These are phyloP conservation scores for Diachasma alloeum DNA, from an alignment of 1,140 invertebrate genomes.

Conservation along the genomic window DNA sequence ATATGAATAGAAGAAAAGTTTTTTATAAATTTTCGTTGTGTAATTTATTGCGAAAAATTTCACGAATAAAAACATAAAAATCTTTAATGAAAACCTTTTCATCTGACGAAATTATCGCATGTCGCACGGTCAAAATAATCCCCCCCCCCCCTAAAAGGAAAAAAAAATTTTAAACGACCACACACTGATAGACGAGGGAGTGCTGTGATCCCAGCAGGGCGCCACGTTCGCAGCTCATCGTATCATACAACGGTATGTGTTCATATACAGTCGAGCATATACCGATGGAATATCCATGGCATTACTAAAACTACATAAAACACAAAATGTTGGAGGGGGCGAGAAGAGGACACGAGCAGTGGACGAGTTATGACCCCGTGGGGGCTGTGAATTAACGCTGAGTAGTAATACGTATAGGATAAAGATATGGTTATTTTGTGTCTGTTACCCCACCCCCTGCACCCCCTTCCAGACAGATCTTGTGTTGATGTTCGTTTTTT, in stretches of 20 bases:
- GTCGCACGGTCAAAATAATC: background rate
- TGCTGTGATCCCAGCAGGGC: slow-evolving; percentile 48
- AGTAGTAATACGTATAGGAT: slow-evolving; percentile 7
- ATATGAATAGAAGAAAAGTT: too few relatives aligned
- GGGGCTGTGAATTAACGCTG: slow-evolving; percentile 59
- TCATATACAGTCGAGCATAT: background rate
- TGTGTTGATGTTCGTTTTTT: background rate
- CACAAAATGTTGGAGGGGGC: slow-evolving; percentile 40
- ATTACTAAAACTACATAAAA: slow-evolving; percentile 66
- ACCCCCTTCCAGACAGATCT: background rate
- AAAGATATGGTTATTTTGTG: slow-evolving; percentile 1
- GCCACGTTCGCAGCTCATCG: slow-evolving; percentile 38
- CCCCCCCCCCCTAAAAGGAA: background rate
- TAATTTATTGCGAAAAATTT: background rate
- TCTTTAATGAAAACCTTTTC: background rate
- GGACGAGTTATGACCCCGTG: slow-evolving; percentile 54
- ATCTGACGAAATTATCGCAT: background rate
- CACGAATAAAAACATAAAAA: too few relatives aligned
- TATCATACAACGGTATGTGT: background rate
- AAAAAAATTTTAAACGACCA: slow-evolving; percentile 54
- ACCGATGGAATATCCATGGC: slow-evolving; percentile 42
- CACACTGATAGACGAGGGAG: slow-evolving; percentile 46
- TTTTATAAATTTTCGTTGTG: slow-evolving; percentile 3
- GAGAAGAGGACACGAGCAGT: background rate
- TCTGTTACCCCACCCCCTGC: too few relatives aligned